These are phyloP conservation scores for Trachelipus rathkii DNA, from an alignment of 1,140 invertebrate genomes.

Conservation along the genomic window DNA sequence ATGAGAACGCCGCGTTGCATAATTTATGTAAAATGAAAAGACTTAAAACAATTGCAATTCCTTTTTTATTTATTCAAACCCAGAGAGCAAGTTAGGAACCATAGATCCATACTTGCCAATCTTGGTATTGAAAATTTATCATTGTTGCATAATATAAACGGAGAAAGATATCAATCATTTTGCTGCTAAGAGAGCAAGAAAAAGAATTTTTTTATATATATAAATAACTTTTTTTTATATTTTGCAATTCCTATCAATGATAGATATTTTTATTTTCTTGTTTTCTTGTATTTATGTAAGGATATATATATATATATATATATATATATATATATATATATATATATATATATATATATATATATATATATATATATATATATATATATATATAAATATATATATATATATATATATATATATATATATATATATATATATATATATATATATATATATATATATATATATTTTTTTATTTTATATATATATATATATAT, in stretches of 20 bases:
- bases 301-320: neutral
- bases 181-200: no score
- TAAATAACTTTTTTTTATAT: no score
- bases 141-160: no score
- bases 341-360: constrained; percentile 13
- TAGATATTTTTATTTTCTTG: neutral
- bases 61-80: no score
- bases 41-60: no score
- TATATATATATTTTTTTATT: neutral
- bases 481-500: neutral
- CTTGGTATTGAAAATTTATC: no score
- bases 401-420: constrained; percentile 1
- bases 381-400: neutral
- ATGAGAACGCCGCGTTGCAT: no score
- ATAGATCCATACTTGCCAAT: no score
- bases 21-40: no score
- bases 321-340: neutral
- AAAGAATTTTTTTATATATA: neutral
- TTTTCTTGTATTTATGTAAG: neutral
- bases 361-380: constrained; percentile 10
- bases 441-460: constrained; percentile 1
- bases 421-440: constrained; percentile 11
- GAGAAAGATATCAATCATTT: no score
- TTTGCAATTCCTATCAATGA: no score
- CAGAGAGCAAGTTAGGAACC: no score